phyloP scores from a whole-genome alignment of 1,140 invertebrate genomes.

The Cylas formicarius region DNA sequence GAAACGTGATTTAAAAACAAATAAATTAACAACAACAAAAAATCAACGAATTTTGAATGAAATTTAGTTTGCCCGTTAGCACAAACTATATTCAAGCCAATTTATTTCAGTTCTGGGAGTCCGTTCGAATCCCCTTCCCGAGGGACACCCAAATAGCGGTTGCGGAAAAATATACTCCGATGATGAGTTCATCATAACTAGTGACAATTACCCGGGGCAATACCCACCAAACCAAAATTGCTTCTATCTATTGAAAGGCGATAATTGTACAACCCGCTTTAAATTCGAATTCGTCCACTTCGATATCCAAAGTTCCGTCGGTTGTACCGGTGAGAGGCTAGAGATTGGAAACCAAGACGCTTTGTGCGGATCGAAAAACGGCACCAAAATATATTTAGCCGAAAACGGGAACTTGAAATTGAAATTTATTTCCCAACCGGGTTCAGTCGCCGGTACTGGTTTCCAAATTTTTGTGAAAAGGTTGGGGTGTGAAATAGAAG shows the following conservation, averaged over 20 bases:
- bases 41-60: too few species aligned
- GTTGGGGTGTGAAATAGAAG: too few species aligned
- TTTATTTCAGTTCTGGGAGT: too few species aligned
- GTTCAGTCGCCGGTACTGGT: too few species aligned
- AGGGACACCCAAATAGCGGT: conserved; percentile 4
- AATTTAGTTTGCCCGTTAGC: too few species aligned
- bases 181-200: conserved; percentile 40
- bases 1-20: too few species aligned
- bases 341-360: conserved; percentile 40
- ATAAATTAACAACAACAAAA: too few species aligned
- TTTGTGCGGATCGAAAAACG: conserved; percentile 45
- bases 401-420: conserved; percentile 40
- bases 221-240: conserved; percentile 45
- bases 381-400: conserved; percentile 44
- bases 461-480: too few species aligned
- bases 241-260: conserved; percentile 46
- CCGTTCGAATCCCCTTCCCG: too few species aligned
- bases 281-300: conserved; percentile 52
- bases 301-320: conserved; percentile 41
- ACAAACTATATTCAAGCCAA: too few species aligned
- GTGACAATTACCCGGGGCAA: conserved; percentile 47
- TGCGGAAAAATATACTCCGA: conserved; percentile 31
- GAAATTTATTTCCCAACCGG: conserved; percentile 28
- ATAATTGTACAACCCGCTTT: conserved; percentile 47
- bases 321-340: conserved; percentile 47